Conservation (phyloP, 2,888 invertebrate genomes). For the Ormyrus pomaceus region DNA sequence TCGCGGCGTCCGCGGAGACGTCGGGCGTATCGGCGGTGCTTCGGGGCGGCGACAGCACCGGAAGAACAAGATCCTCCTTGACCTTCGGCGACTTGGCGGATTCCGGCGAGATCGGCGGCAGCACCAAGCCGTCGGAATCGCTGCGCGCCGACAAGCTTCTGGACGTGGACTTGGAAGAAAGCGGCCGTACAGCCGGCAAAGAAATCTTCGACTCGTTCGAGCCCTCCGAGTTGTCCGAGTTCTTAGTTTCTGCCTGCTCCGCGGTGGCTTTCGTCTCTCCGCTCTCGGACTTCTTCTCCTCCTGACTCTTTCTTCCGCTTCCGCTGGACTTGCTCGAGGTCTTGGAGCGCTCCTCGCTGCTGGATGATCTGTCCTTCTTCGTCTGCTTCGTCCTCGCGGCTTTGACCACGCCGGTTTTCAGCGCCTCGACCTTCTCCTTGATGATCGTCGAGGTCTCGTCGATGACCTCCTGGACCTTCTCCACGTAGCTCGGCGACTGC, state of each 20-base stretch:
- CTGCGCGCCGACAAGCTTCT: conserved; percentile 60
- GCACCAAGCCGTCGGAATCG: conserved; percentile 61
- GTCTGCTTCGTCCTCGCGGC: conserved; percentile 24
- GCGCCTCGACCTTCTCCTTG: conserved; percentile 65
- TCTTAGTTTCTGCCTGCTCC: conserved; percentile 9
- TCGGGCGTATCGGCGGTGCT: conserved; percentile 46
- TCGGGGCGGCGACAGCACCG: conserved; percentile 62
- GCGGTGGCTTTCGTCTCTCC: neutral
- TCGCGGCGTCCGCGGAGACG: neutral
- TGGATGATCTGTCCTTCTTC: conserved; percentile 10
- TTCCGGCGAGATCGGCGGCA: conserved; percentile 70
- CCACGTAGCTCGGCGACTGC: conserved; percentile 65
- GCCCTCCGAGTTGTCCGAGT: neutral
- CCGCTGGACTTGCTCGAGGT: conserved; percentile 5
- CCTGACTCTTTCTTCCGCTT: conserved; percentile 30
- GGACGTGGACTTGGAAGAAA: conserved; percentile 57
- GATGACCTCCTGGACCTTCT: conserved; percentile 69
- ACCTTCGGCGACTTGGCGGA: conserved; percentile 61
- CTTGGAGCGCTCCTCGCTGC: conserved; percentile 20
- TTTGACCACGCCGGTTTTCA: conserved; percentile 61
- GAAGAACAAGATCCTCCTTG: conserved; percentile 65
- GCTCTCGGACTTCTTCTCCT: neutral
- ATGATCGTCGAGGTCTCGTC: conserved; percentile 67
- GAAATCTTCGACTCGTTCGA: conserved; percentile 53
- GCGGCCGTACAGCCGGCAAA: conserved; percentile 68